Conservation (phyloP, 1,140 invertebrate genomes). For the Rhagoletis pomonella region DNA sequence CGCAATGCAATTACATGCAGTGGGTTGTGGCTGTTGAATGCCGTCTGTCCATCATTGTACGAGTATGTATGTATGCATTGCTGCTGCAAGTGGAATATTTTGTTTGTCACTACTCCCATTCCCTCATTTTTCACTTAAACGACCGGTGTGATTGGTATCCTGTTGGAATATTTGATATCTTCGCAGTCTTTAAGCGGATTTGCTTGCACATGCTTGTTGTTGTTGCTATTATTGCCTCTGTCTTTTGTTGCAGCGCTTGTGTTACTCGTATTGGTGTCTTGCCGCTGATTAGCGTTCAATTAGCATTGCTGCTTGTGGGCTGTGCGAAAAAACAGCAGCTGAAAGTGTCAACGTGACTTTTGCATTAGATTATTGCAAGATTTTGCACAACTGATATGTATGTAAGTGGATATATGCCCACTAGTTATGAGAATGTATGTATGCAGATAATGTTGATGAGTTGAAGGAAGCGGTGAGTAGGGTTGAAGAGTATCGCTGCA, state of each 20-base stretch:
- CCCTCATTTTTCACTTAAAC: not conserved
- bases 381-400: not conserved
- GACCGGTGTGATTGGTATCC: not conserved
- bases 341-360: slow-evolving; percentile 47
- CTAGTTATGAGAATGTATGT: no score
- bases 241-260: no score
- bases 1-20: not conserved
- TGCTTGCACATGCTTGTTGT: not conserved
- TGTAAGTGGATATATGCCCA: not conserved
- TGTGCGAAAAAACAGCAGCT: slow-evolving; percentile 20
- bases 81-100: not conserved
- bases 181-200: not conserved
- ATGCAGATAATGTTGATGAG: not conserved
- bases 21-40: not conserved
- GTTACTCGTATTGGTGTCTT: not conserved
- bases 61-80: not conserved
- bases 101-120: not conserved
- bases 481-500: no score
- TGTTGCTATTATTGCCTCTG: not conserved
- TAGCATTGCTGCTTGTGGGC: slow-evolving; percentile 37
- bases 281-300: slow-evolving; percentile 43
- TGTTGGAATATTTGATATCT: slow-evolving; percentile 32
- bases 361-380: slow-evolving; percentile 46
- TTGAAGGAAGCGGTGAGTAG: no score
- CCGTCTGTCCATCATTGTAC: not conserved